Conservation (phyloP, 2,113 vertebrate species). For the Pristiophorus japonicus region DNA sequence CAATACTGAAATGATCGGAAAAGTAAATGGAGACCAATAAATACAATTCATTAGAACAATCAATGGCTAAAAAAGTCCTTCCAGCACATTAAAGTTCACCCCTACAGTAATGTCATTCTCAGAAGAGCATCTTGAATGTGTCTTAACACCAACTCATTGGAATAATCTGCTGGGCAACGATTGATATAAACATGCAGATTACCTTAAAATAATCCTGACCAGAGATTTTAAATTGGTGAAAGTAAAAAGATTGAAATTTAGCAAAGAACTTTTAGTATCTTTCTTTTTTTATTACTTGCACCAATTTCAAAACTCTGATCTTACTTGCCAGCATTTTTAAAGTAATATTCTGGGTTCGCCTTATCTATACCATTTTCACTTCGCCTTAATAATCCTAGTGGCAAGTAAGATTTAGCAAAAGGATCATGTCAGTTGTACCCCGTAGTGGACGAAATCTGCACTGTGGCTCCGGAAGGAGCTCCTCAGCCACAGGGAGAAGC, state of each 20-base stretch:
- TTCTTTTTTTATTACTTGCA: background rate
- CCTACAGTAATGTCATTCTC: background rate
- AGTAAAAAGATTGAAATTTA: no score
- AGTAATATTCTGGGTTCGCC: background rate
- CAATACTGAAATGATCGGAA: background rate
- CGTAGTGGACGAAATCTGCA: no score
- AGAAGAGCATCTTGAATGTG: background rate
- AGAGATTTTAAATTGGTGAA: background rate
- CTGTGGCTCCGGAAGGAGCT: no score
- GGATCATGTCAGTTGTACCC: no score
- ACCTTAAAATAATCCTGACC: background rate
- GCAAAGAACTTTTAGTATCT: background rate
- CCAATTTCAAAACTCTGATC: no score
- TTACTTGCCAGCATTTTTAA: background rate
- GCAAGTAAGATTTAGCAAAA: no score
- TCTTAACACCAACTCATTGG: background rate
- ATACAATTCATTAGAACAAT: background rate
- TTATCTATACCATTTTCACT: background rate
- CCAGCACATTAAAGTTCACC: background rate
- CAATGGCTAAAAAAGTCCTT: background rate
- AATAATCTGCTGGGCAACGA: no score
- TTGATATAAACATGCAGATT: background rate
- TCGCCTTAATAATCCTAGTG: background rate
- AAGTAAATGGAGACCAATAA: background rate
- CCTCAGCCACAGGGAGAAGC: no score